Conservation (phyloP, 2,888 invertebrate species). For the Leucophenga montana region DNA sequence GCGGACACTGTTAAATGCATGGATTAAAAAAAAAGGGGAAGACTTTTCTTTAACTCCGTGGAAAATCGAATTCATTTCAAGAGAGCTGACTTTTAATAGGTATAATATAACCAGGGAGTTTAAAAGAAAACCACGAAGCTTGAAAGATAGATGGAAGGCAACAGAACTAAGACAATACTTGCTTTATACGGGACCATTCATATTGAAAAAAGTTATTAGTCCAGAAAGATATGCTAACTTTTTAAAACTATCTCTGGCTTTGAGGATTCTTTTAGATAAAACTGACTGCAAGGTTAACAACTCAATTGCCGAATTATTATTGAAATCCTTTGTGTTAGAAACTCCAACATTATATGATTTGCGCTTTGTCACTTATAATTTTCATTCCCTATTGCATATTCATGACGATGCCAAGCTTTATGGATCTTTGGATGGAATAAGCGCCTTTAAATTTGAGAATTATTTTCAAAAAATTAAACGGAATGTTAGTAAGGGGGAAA, state of each 20-base stretch:
- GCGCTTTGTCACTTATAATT: constrained; percentile 33
- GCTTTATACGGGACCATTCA: constrained; percentile 39
- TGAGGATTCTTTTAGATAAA: constrained; percentile 29
- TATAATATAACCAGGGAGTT: constrained; percentile 35
- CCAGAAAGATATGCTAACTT: constrained; percentile 37
- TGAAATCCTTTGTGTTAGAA: constrained; percentile 33
- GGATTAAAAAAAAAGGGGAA: constrained; percentile 24
- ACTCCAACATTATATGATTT: constrained; percentile 24
- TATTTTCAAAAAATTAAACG: no score
- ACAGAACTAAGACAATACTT: constrained; percentile 43
- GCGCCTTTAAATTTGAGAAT: constrained; percentile 18
- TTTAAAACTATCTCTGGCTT: constrained; percentile 37
- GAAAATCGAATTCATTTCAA: constrained; percentile 25
- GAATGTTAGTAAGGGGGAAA: no score
- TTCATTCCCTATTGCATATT: constrained; percentile 13
- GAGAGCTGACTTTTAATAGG: constrained; percentile 32
- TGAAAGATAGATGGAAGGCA: constrained; percentile 40
- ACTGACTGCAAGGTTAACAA: constrained; percentile 35
- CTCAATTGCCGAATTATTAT: constrained; percentile 29
- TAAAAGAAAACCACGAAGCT: constrained; percentile 39
- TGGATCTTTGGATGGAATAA: constrained; percentile 38
- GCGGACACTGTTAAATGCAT: constrained; percentile 32
- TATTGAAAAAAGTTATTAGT: constrained; percentile 38
- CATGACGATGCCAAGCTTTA: constrained; percentile 35
- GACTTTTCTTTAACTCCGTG: constrained; percentile 24